Evolutionary conservation across 2,888 invertebrate species (phyloP), one percentile per base, ranked within the genome.

Genomic region (Tipula lateralis): DNA sequence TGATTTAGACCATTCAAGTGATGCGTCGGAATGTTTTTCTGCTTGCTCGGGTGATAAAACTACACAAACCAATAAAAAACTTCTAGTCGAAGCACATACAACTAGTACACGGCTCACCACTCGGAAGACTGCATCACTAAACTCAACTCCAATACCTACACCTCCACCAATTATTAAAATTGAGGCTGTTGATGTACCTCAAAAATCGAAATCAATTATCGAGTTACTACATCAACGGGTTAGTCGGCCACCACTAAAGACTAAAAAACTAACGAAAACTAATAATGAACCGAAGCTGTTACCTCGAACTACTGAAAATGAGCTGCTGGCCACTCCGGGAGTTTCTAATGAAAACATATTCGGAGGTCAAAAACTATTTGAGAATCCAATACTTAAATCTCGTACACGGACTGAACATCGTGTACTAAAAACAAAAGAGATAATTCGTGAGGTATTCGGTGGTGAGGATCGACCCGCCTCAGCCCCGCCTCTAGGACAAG

Each of bases 361-460:
- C 0, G 88, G 88, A 83, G 88, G 89, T 81, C 89, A 89, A 44
- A 90, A 89, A 90, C 92, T 89, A 39, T 95, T 95, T 87, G 92
- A 94, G 34, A 94, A 95, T 0, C 92, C 95, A 36, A 93, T 95
- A 84, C 88, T 95, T 85, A 94, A 94, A 88, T 93, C 95, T 83
- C 92, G 95, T 87, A 95, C 95, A 19, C 91, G 95, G 87, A 95
- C 94, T 36, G 95, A 95, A 88, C 95, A 94, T 83, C 91, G 94
- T 87, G 92, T 94, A 19, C 89, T 93, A 86, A 95, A 95, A 89
- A 94, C 94, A 88, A 91, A 94, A 87, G 95, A 95, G 80, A 94
- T 95, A 2, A 95, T 96, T 81, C 93, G 95, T 87, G 95, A 96
- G 90, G 95, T 96, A 1, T 96, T 96, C 89, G 96, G 96, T 0